Evolutionary conservation across 2,113 vertebrate genomes (phyloP).

Genomic region (Malurus elegans): DNA sequence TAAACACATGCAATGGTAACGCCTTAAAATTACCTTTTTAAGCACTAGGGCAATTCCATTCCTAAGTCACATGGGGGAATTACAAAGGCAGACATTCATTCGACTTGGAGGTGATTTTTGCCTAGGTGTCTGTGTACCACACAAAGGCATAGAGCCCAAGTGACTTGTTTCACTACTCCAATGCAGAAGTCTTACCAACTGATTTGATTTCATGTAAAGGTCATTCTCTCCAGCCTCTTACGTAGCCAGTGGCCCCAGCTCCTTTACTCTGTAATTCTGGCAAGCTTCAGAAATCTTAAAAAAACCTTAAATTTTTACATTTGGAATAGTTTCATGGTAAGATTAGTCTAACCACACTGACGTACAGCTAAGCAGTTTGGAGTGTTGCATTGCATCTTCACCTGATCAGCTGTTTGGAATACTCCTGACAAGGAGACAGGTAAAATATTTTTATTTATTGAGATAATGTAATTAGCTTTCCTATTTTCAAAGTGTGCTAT

Average conservation of each 20-base stretch:
- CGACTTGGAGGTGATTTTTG: constrained; percentile 24
- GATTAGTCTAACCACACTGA: not conserved
- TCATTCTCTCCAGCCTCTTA: not conserved
- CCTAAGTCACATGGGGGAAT: not conserved
- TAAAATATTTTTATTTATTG: not conserved
- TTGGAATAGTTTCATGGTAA: not conserved
- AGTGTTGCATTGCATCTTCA: not conserved
- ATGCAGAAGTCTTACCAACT: not conserved
- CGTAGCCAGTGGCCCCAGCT: not conserved
- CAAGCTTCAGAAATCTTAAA: not conserved
- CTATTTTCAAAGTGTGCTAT: not conserved
- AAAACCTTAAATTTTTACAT: not conserved
- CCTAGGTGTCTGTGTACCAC: not conserved
- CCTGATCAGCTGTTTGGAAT: not conserved
- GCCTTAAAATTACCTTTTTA: constrained; percentile 39
- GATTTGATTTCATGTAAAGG: not conserved
- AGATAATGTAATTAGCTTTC: not conserved
- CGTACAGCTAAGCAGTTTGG: not conserved
- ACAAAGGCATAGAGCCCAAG: not conserved
- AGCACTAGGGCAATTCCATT: constrained; percentile 51
- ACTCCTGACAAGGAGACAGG: not conserved
- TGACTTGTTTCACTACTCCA: not conserved
- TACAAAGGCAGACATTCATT: constrained; percentile 42
- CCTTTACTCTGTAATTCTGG: not conserved
- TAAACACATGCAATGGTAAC: constrained; percentile 30